Base-by-base conservation (phyloP, 1,140 invertebrate species). In the Ephestia elutella region DNA sequence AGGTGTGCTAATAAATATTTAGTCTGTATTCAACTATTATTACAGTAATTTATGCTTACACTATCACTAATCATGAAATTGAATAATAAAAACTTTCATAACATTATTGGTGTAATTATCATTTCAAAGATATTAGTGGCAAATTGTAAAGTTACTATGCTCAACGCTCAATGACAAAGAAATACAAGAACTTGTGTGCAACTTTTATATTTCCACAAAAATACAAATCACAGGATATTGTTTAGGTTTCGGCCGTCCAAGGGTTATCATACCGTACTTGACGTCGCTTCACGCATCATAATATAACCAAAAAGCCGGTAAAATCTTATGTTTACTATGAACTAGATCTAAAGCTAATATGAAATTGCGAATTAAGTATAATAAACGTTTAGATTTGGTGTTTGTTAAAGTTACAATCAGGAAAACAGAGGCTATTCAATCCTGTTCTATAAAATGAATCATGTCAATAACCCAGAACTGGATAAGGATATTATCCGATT, bases 241-340 rank as follows among this genome's bases (percentile, higher is more conserved):
- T 44, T 17, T 44, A 15, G n/a, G 13, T 1, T 15, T 15, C 7
- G 0, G 0, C n/a, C 38, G 38, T 15, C n/a, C 38, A 44, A 44
- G 38, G n/a, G 30, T 25, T 25, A 7, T 25, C 21, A 10, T 35
- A 35, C 9, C 32, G 13, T 35, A 15, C 15, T 15, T 44, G 38
- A 44, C 38, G 7, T 7, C 2, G 38, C 0, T 17, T 15, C 13
- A 44, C 59, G 71, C 59, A 70, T 63, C 28, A 58, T 48, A 63
- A 53, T 72, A 78, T 82, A 82, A 82, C 80, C 80, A 82, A 82
- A 73, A 66, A 68, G 75, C 80, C 80, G 80, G 77, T 61, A 62
- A 54, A 64, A 15, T 44, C 2, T 15, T 44, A 44, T 15, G 13
- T 44, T 5, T 10, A 4, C 10, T 15, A 2, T 44, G 2, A 1